Evolutionary conservation across 2,797 vertebrate genomes (phyloP).

Genomic region (Gallirallus australis): DNA sequence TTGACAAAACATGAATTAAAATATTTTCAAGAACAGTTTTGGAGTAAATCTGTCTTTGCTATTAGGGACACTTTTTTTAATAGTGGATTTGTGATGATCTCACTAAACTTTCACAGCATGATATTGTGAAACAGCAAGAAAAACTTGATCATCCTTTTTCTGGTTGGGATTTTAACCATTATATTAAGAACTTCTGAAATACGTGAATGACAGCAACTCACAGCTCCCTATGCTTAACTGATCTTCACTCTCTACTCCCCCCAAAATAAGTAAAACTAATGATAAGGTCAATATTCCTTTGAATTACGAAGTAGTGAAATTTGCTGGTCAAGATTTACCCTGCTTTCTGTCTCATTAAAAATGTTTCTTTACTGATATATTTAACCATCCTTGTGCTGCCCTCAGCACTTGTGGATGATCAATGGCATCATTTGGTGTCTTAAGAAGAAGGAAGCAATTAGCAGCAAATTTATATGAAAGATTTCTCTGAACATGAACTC

Average conservation of each 20-base stretch:
- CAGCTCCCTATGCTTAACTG: not conserved
- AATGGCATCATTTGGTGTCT: slow-evolving; percentile 65
- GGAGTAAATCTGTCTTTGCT: slow-evolving; percentile 47
- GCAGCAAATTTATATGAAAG: slow-evolving; percentile 66
- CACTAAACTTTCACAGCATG: not conserved
- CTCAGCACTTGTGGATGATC: slow-evolving; percentile 65
- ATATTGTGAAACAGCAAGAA: not conserved
- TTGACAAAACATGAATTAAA: slow-evolving; percentile 79
- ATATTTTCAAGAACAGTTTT: slow-evolving; percentile 67
- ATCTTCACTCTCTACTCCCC: not conserved
- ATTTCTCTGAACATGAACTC: slow-evolving; percentile 40
- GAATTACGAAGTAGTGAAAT: slow-evolving; percentile 42
- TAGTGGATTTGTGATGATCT: not conserved
- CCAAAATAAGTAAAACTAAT: not conserved
- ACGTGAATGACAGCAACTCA: not conserved
- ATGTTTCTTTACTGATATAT: slow-evolving; percentile 61
- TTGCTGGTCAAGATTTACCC: slow-evolving; percentile 34
- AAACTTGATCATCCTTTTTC: not conserved
- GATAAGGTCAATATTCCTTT: slow-evolving; percentile 32
- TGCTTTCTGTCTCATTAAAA: slow-evolving; percentile 69
- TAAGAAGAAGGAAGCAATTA: slow-evolving; percentile 72
- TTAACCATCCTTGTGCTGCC: slow-evolving; percentile 56
- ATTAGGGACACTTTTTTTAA: not conserved
- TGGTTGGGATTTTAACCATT: not conserved
- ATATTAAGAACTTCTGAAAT: not conserved